Base-by-base conservation (phyloP, 2,888 invertebrate genomes). In the Leptinotarsa rubiginosa region DNA sequence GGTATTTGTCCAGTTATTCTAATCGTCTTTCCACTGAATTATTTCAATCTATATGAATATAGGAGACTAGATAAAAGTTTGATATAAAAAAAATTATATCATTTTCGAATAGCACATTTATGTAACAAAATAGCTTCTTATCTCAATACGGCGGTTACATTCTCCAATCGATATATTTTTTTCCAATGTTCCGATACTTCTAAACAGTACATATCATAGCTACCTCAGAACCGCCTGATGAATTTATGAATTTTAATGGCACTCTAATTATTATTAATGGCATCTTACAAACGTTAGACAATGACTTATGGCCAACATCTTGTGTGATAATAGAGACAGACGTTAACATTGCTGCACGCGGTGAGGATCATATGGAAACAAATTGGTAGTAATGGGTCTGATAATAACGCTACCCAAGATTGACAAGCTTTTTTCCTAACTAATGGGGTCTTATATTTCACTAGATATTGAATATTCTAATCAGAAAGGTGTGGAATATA, bases 401-500 rank as follows among this genome's bases (percentile, higher is more conserved):
- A 70, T 77, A 76, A 76, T 73, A 74, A 68, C 74, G 52, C 69
- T 73, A 73, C 74, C 72, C 70, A 54, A 78, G 80, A 81, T 80
- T 78, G 80, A 81, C 80, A 77, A 78, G 78, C 65, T 75, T 76
- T 76, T 77, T 72, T 72, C 76, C 62, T 76, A 76, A 80, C 69
- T 79, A 78, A 81, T 81, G 72, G 71, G 56, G n/a, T 65, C 65
- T 68, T 66, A 81, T 81, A 80, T 77, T 79, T 80, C 80, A 62
- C 31, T 41, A n/a, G 62, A 62, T 62, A 62, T 62, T 62, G 62
- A 62, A 62, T 62, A 62, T 62, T 62, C 62, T 62, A 62, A 62
- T 62, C 31, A n/a, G 41, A 41, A 62, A 16, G 62, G 62, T 62
- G 62, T 62, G 62, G n/a, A 62, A 41, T 62, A 18, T 25, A 12